These are phyloP conservation scores for Synanthedon andrenaeformis DNA, from an alignment of 2,888 invertebrate genomes.

Conservation along the genomic window DNA sequence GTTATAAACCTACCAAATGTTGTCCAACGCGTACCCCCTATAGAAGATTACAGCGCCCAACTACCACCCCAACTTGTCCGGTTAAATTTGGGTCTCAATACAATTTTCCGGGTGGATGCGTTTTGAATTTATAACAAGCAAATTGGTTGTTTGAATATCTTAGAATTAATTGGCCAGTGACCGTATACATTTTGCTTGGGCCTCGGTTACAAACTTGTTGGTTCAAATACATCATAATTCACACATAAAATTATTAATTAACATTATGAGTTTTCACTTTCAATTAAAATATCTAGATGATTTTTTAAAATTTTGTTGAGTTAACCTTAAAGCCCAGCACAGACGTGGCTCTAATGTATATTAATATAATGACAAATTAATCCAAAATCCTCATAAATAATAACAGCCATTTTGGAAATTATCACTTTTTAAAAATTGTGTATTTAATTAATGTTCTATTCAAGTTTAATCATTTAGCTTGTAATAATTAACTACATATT, in stretches of 20 bases:
- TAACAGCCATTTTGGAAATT: too few relatives aligned
- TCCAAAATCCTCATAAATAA: too few relatives aligned
- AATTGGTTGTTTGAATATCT: slow-evolving; percentile 65
- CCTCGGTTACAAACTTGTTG: not conserved
- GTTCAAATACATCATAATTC: not conserved
- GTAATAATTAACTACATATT: too few relatives aligned
- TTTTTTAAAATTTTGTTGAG: slow-evolving; percentile 13
- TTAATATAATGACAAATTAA: too few relatives aligned
- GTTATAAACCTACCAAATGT: slow-evolving; percentile 34
- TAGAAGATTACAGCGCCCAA: slow-evolving; percentile 14
- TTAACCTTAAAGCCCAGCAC: too few relatives aligned
- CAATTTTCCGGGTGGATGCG: slow-evolving; percentile 65
- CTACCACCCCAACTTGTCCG: slow-evolving; percentile 25
- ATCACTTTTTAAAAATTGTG: too few relatives aligned
- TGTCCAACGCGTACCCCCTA: slow-evolving; percentile 6
- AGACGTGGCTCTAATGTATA: too few relatives aligned
- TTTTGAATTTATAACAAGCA: slow-evolving; percentile 69
- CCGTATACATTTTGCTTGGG: slow-evolving; percentile 26
- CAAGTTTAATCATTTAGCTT: too few relatives aligned
- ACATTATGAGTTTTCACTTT: slow-evolving; percentile 3
- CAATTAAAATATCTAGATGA: too few relatives aligned
- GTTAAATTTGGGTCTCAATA: slow-evolving; percentile 50
- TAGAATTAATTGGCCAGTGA: slow-evolving; percentile 55
- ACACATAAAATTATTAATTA: slow-evolving; percentile 1
- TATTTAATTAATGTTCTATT: too few relatives aligned